Evolutionary conservation across 1,140 invertebrate genomes (phyloP), one percentile per base, ranked within the genome.

Genomic region (Orussus abietinus): DNA sequence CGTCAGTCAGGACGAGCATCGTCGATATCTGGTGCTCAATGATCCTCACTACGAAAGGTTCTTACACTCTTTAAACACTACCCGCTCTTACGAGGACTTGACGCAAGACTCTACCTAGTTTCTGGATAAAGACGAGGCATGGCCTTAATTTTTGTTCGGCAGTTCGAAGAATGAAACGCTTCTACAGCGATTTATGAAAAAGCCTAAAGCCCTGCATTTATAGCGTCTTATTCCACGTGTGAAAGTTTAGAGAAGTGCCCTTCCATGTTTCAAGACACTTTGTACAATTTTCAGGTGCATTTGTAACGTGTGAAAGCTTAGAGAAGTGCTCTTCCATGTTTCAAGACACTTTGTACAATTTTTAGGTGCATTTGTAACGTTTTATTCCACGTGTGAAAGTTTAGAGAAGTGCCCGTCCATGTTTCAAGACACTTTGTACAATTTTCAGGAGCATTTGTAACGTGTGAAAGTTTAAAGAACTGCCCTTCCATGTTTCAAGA

Each of bases 11-110:
- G 26, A 12, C 39, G 30, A 34, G 4, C 10, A 42, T 4, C 37
- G 31, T 29, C 38, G 12, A 11, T 19, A 38, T 25, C 49, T 47
- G 32, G 25, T 49, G n/a, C 33, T 29, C 11, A 35, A 33, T 31
- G 15, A 47, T 15, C 19, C 38, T 12, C 40, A 31, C 9, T 36
- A 53, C 13, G 34, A 49, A 3, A 44, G 50, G 44, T 51, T n/a
- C n/a, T n/a, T n/a, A n/a, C n/a, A n/a, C n/a, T n/a, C n/a, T n/a
- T n/a, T n/a, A n/a, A n/a, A n/a, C n/a, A n/a, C n/a, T n/a, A n/a
- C n/a, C n/a, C n/a, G n/a, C n/a, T n/a, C n/a, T n/a, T n/a, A n/a
- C n/a, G n/a, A n/a, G n/a, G n/a, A n/a, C n/a, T n/a, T n/a, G n/a
- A n/a, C n/a, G n/a, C n/a, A n/a, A n/a, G n/a, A n/a, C n/a, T n/a